Percentiles rank a stretch among this genome's conserved stretches.
phyloP scores from a whole-genome alignment of 2,888 invertebrate species.

The Diplazon laetatorius region DNA sequence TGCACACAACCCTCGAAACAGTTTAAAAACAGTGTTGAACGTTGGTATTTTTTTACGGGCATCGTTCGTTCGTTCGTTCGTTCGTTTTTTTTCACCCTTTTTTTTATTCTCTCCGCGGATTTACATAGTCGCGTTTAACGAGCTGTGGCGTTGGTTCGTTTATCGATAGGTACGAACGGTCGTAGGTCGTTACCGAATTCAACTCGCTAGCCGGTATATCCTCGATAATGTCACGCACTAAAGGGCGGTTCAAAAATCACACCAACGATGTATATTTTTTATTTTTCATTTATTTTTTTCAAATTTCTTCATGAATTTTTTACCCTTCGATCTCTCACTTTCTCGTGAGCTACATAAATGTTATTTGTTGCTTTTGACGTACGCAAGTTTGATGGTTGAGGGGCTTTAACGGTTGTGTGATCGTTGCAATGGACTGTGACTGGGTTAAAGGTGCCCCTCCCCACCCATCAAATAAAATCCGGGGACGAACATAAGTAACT shows the following conservation, averaged over 20 bases:
- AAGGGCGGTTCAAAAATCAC: constrained; percentile 48
- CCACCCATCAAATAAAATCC: neutral
- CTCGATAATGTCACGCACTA: constrained; percentile 57
- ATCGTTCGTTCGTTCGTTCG: neutral
- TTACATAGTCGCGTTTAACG: constrained; percentile 56
- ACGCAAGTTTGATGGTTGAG: constrained; percentile 6
- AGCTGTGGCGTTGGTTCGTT: constrained; percentile 50
- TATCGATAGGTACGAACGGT: constrained; percentile 50
- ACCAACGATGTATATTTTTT: neutral
- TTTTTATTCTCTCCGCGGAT: constrained; percentile 14
- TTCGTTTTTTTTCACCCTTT: neutral
- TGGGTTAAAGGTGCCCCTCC: constrained; percentile 8
- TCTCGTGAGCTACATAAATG: constrained; percentile 5
- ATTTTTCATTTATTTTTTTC: constrained; percentile 20
- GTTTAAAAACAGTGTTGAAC: neutral
- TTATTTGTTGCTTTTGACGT: neutral
- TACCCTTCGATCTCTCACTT: neutral
- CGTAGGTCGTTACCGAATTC: constrained; percentile 35
- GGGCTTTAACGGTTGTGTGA: constrained; percentile 23
- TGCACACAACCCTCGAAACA: neutral
- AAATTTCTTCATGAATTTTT: no score
- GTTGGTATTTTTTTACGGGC: neutral
- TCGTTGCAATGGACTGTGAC: neutral
- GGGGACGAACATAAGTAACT: no score
- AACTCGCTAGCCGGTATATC: constrained; percentile 38